Conservation (phyloP, 2,113 vertebrate species). For the Phaethon lepturus region DNA sequence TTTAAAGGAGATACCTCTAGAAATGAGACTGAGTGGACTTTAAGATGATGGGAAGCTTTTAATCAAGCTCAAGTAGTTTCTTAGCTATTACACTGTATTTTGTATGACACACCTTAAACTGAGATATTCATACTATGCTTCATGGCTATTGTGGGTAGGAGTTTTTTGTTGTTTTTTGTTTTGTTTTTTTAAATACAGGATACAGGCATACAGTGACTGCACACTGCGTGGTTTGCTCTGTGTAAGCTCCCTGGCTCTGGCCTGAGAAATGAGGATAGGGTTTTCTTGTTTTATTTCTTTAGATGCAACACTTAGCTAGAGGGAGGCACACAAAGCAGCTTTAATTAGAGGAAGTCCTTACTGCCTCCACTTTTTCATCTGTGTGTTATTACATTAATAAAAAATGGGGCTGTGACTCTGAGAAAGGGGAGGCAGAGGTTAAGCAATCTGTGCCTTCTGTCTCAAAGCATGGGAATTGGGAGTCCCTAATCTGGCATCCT, state of each 20-base stretch:
- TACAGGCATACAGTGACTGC: neutral
- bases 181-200: neutral
- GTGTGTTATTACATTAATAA: neutral
- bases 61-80: neutral
- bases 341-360: neutral
- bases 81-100: neutral
- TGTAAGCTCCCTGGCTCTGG: neutral
- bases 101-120: neutral
- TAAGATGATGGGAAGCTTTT: neutral
- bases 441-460: neutral
- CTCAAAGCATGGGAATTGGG: rapidly evolving
- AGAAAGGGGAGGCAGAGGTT: neutral
- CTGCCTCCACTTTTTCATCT: neutral
- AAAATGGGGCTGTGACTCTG: neutral
- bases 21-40: neutral
- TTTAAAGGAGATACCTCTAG: neutral
- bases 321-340: neutral
- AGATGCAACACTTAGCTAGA: neutral
- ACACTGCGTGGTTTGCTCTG: neutral
- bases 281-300: neutral
- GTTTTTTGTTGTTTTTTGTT: too few relatives aligned
- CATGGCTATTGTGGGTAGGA: neutral
- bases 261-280: neutral
- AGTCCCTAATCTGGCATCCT: neutral
- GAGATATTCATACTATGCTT: neutral